Percentiles rank a stretch among this genome's conserved stretches.
Evolutionary conservation across 23 tunicate species (phyloP).

Genomic region (Botrylloides violaceus): DNA sequence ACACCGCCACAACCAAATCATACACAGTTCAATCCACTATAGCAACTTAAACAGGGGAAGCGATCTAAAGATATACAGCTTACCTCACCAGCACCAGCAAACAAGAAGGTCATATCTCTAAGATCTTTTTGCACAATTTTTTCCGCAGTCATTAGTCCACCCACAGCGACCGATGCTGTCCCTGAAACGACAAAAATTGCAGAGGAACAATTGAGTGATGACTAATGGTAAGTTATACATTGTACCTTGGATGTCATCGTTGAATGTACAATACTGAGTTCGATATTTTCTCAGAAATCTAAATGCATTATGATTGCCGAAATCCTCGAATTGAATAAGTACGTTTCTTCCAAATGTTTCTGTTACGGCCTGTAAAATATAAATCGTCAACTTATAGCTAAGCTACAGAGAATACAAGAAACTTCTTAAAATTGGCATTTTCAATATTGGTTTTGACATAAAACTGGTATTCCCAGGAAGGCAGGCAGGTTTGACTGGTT

Average conservation of each 20-base stretch:
- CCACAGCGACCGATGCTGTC: slow-evolving; percentile 40
- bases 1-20: too few relatives aligned
- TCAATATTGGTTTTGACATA: too few relatives aligned
- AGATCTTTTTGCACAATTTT: slow-evolving; percentile 19
- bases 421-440: too few relatives aligned
- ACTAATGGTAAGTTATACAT: not conserved
- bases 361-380: slow-evolving; percentile 13
- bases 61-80: too few relatives aligned
- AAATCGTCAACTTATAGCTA: too few relatives aligned
- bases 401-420: too few relatives aligned
- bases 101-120: slow-evolving; percentile 25
- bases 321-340: slow-evolving; percentile 41
- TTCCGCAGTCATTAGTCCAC: slow-evolving; percentile 33
- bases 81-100: slow-evolving; percentile 41
- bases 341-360: slow-evolving; percentile 22
- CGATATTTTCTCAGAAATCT: slow-evolving; percentile 34
- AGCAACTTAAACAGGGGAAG: too few relatives aligned
- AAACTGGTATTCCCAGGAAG: too few relatives aligned
- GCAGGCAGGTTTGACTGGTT: too few relatives aligned
- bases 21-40: too few relatives aligned
- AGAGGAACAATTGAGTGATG: not conserved
- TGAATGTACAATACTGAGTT: slow-evolving; percentile 36
- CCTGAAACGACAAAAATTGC: slow-evolving; percentile 1
- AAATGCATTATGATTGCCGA: slow-evolving; percentile 48
- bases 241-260: slow-evolving; percentile 47